Base-by-base conservation (phyloP, 2,113 vertebrate species). In the Perca schrenkii region DNA sequence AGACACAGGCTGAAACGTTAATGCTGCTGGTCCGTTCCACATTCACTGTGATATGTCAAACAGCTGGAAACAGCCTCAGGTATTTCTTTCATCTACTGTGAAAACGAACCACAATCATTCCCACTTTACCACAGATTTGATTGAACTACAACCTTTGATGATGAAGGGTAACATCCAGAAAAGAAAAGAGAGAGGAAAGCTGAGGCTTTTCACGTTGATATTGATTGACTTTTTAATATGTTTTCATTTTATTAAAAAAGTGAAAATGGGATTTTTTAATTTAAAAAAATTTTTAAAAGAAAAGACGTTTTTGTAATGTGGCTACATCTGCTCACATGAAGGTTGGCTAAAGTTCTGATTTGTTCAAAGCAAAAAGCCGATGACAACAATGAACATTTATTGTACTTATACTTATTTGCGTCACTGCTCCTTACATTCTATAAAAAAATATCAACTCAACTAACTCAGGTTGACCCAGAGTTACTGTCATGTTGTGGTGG, bases 61-160 rank as follows among this genome's bases (percentile, higher is more conserved):
- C 86, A 88, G 89, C 85, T 88, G 83, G 86, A 91, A 80, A 91
- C 84, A 90, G 88, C 81, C 95, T 96, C 95, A 95, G 95, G 95
- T 94, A 94, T 95, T 92, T 90, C 80, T 89, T 82, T 86, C 66
- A 85, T 93, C 91, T 95, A 95, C 95, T 96, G 95, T 96, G 93
- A 95, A 94, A 89, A 88, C 65, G 46, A 90, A 79, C 65, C 56
- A 22, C 60, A 81, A 86, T 63, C 61, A 79, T 74, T 66, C 79
- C 65, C 77, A 40, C 69, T 80, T 71, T 5, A 72, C 36, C 62
- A 56, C 71, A 68, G 58, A 81, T 70, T 63, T 53, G 7, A 84
- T 74, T 49, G 36, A 62, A 80, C 43, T 46, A 60, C 60, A 72
- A 52, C 50, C 40, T 66, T 62, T n/a, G 53, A 68, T 21, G 1